Base-by-base conservation (phyloP, 1,140 invertebrate species). In the Orchestia grillus region DNA sequence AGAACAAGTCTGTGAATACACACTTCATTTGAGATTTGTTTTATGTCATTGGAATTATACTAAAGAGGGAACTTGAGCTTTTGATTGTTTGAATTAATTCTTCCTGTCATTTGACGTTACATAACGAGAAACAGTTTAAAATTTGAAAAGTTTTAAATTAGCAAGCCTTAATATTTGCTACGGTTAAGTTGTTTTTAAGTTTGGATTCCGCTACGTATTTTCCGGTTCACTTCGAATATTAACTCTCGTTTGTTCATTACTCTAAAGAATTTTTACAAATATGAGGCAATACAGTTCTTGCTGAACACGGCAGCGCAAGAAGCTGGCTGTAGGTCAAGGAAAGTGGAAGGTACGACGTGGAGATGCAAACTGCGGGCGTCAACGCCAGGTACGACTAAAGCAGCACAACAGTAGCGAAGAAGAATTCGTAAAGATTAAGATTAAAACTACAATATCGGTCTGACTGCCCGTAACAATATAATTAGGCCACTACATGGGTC, bases 331-430 rank as follows among this genome's bases (percentile, higher is more conserved):
- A 53, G 19, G 6, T 53, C 19, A 6, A 53, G 47, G 19, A 19
- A 19, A n/a, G 47, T 8, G 6, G 47, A 53, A 19, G 47, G 47
- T 53, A 19, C 47, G 47, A 53, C 47, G 19, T 53, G 6, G 47
- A 53, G 47, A 19, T 53, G 19, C 47, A 19, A 19, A 53, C 6
- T 53, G 36, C 8, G 43, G 88, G 88, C 88, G 88, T 90, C 88
- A 90, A 90, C 88, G 88, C 88, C 88, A 8, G 88, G 4, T 90
- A 90, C 88, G 41, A 90, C 88, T 3, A 90, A 90, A 90, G 88
- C 88, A 41, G 43, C n/a, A 90, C n/a, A 90, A 41, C 43, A 90
- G 88, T 41, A 41, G 88, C 88, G 88, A 90, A 42, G n/a, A 42
- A 16, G 6, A 36, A 44, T 16, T 90, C 28, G n/a, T 42, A 90